Evolutionary conservation across 1,140 invertebrate species (phyloP).

Genomic region (Papilio polytes): DNA sequence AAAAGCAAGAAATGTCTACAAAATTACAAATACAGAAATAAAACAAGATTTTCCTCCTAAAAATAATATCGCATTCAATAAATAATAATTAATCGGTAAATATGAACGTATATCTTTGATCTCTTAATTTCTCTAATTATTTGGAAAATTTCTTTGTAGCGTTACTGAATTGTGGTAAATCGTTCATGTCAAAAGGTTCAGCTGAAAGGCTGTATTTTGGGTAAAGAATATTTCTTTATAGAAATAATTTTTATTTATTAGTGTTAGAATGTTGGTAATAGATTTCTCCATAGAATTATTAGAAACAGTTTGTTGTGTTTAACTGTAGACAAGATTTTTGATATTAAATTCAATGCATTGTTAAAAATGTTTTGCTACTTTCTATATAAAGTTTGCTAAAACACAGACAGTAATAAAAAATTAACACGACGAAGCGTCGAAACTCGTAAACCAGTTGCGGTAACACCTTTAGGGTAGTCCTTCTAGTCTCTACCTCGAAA

Average conservation of each 20-base stretch:
- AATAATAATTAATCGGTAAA: no score
- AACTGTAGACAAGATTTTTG: no score
- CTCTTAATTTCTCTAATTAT: not conserved
- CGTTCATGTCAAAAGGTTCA: not conserved
- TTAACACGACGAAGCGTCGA: not conserved
- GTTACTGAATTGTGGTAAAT: not conserved
- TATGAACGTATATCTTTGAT: no score
- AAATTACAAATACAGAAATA: no score
- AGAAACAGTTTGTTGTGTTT: no score
- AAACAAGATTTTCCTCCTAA: no score
- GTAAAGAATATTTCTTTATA: not conserved
- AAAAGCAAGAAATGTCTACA: no score
- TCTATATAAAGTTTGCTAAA: not conserved
- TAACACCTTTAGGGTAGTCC: not conserved
- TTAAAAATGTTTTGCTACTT: not conserved
- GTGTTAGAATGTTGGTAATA: no score
- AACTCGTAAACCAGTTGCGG: constrained; percentile 10
- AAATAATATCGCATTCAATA: no score
- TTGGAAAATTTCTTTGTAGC: constrained; percentile 10
- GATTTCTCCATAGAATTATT: no score
- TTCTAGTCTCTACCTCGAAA: not conserved
- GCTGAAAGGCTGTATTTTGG: not conserved
- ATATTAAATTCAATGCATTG: not conserved
- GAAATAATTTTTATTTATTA: not conserved
- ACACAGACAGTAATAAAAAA: not conserved